phyloP scores from a whole-genome alignment of 2,797 vertebrate genomes.

The Characodon lateralis region DNA sequence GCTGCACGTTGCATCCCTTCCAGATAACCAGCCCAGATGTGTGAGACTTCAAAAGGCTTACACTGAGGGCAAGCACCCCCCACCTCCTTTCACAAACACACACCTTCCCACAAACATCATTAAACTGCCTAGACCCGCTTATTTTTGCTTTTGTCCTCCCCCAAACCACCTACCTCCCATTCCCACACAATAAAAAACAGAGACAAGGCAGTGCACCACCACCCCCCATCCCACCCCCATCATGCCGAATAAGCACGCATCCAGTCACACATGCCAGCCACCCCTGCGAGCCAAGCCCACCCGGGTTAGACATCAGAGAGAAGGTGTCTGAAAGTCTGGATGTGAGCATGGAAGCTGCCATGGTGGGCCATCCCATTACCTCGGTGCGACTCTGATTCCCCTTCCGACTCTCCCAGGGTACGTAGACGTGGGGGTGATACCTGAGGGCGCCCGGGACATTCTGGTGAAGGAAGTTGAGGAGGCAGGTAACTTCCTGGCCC shows the following conservation, averaged over 20 bases:
- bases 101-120: constrained; percentile 79
- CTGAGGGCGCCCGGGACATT: constrained; percentile 92
- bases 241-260: constrained; percentile 58
- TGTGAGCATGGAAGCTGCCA: constrained; percentile 68
- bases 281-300: constrained; percentile 66
- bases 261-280: constrained; percentile 55
- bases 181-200: constrained; percentile 74
- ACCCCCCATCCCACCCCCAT: constrained; percentile 44
- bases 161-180: constrained; percentile 43
- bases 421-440: constrained; percentile 92
- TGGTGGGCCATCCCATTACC: constrained; percentile 74
- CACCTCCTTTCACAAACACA: constrained; percentile 64
- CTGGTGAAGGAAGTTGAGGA: constrained; percentile 89
- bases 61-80: constrained; percentile 48
- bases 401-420: constrained; percentile 84
- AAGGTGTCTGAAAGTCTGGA: constrained; percentile 68
- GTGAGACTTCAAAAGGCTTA: constrained; percentile 75
- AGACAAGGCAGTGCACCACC: constrained; percentile 65
- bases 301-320: constrained; percentile 78
- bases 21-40: constrained; percentile 78
- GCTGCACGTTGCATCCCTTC: constrained; percentile 59
- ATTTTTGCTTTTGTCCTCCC: constrained; percentile 62
- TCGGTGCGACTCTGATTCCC: constrained; percentile 56
- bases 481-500: constrained; percentile 93
- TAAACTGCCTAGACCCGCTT: constrained; percentile 76